Conservation (phyloP, 2,113 vertebrate species). For the Sphyrna mokarran region DNA sequence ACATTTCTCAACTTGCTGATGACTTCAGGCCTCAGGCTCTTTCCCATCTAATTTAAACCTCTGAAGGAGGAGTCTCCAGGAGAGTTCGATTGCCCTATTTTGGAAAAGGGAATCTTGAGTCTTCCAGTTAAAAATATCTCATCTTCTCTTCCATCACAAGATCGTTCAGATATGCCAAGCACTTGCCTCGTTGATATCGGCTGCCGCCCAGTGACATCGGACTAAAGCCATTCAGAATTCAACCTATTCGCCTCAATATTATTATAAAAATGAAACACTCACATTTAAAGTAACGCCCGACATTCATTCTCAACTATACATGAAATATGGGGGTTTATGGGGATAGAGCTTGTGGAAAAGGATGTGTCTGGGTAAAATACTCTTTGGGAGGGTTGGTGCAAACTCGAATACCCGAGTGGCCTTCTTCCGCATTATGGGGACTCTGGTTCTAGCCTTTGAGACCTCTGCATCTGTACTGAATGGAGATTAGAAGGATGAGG, state of each 20-base stretch:
- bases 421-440: too few relatives aligned
- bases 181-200: neutral
- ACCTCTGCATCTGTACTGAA: too few relatives aligned
- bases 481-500: too few relatives aligned
- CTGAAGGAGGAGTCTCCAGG: neutral
- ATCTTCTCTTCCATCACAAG: neutral
- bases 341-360: too few relatives aligned
- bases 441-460: too few relatives aligned
- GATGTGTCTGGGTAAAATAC: too few relatives aligned
- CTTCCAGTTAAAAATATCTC: conserved; percentile 36
- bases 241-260: neutral
- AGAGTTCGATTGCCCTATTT: neutral
- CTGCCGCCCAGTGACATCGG: neutral
- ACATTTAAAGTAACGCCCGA: neutral
- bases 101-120: neutral
- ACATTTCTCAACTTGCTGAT: conserved; percentile 13
- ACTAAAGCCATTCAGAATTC: neutral
- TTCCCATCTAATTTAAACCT: neutral
- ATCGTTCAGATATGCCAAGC: neutral
- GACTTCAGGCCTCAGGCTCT: neutral
- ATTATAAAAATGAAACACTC: neutral
- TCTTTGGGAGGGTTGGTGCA: too few relatives aligned
- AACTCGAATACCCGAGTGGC: too few relatives aligned
- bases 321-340: neutral
- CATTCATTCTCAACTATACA: too few relatives aligned